These are phyloP conservation scores for Acholoe squamosa DNA, from an alignment of 2,888 invertebrate genomes.

Conservation along the genomic window DNA sequence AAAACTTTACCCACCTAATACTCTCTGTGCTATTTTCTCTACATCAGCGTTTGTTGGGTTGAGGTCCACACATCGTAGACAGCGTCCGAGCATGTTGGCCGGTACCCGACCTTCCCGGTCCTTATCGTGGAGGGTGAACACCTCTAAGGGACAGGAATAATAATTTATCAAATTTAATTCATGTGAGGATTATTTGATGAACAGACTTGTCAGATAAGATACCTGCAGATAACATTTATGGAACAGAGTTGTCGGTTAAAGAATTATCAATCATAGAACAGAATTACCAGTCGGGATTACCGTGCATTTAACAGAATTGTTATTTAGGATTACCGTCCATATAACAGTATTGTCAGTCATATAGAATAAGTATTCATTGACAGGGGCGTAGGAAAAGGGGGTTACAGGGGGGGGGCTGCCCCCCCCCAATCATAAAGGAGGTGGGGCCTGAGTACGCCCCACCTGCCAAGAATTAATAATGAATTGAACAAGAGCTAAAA, in stretches of 20 bases:
- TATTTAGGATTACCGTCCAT: too few relatives aligned
- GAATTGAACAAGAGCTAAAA: too few relatives aligned
- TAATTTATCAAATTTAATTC: too few relatives aligned
- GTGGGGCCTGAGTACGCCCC: too few relatives aligned
- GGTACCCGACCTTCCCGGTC: slow-evolving; percentile 16
- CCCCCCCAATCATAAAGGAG: too few relatives aligned
- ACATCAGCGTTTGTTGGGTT: slow-evolving; percentile 53
- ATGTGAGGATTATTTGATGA: too few relatives aligned
- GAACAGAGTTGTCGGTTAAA: neutral
- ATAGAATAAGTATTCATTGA: too few relatives aligned
- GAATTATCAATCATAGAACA: neutral
- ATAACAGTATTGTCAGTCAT: too few relatives aligned
- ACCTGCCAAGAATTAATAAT: too few relatives aligned
- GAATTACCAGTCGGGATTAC: neutral
- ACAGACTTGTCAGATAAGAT: neutral
- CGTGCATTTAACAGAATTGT: neutral
- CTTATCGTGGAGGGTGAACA: slow-evolving; percentile 51
- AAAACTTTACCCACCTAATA: neutral
- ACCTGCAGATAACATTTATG: neutral
- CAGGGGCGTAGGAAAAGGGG: too few relatives aligned
- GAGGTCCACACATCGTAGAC: slow-evolving; percentile 25
- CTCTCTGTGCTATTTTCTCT: slow-evolving; percentile 21
- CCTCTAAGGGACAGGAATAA: slow-evolving; percentile 24
- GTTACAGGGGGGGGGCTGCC: too few relatives aligned
- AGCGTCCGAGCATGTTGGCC: slow-evolving; percentile 1